Conservation (phyloP, 2,113 vertebrate genomes). For the Spea bombifrons region DNA sequence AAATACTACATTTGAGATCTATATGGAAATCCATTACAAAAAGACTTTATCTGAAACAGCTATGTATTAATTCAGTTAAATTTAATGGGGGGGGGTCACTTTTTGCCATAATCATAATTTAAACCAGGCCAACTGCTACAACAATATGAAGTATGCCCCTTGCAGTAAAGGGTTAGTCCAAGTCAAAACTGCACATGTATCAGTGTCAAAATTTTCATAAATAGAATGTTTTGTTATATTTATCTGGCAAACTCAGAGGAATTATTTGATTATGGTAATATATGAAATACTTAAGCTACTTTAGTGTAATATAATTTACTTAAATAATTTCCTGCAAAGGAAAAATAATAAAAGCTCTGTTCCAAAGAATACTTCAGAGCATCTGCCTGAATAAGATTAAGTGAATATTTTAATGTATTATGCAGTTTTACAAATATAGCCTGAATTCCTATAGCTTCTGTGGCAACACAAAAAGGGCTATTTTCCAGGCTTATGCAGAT, state of each 20-base stretch:
- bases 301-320: neutral
- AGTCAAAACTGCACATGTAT: neutral
- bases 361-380: neutral
- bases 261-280: conserved; percentile 14
- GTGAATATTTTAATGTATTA: neutral
- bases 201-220: neutral
- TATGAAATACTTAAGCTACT: conserved; percentile 5
- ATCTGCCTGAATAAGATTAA: neutral
- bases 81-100: no score
- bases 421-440: neutral
- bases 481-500: neutral
- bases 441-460: neutral
- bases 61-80: no score
- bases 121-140: no score
- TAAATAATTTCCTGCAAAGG: neutral
- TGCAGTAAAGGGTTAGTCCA: neutral
- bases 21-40: no score
- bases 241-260: neutral
- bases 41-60: no score
- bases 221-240: neutral
- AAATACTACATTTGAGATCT: no score
- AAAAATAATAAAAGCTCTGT: neutral
- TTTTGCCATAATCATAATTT: no score
- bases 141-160: no score
- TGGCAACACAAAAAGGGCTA: neutral